These are phyloP conservation scores for Falco punctatus DNA, from an alignment of 2,113 vertebrate genomes.

Conservation along the genomic window DNA sequence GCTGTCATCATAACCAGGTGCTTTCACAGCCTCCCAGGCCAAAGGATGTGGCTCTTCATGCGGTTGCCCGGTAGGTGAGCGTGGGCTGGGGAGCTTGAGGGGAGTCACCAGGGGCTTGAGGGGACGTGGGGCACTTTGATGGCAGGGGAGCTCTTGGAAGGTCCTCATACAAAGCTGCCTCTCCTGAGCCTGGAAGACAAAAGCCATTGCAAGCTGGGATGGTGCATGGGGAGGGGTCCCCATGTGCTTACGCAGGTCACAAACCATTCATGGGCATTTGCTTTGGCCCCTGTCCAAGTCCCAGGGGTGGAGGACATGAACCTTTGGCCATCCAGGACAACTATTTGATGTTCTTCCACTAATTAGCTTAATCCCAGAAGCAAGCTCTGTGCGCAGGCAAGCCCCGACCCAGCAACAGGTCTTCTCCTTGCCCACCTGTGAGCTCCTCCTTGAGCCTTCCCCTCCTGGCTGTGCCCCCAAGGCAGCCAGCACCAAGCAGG, in stretches of 20 bases:
- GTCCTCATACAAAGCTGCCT: neutral
- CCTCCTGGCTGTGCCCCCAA: neutral
- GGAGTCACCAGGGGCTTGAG: neutral
- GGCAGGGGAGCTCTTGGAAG: neutral
- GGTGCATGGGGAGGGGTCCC: fast-evolving
- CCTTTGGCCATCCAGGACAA: neutral
- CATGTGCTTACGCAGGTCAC: fast-evolving
- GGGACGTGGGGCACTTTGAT: fast-evolving
- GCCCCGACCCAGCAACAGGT: neutral
- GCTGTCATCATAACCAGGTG: fast-evolving
- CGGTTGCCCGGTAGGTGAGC: fast-evolving
- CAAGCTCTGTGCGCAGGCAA: neutral
- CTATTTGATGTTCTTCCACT: neutral
- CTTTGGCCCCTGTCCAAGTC: neutral
- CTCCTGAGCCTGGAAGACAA: neutral
- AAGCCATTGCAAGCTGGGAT: neutral
- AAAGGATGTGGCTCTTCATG: neutral
- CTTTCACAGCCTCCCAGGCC: neutral
- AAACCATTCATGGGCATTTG: fast-evolving
- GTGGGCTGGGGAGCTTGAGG: neutral
- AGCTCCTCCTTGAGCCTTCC: neutral
- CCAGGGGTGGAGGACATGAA: fast-evolving
- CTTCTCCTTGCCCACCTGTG: neutral
- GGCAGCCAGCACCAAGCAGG: neutral
- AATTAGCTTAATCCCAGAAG: neutral